These are phyloP conservation scores for Ricordea florida DNA, from an alignment of 92 coral and sea anemone genomes.

Conservation along the genomic window DNA sequence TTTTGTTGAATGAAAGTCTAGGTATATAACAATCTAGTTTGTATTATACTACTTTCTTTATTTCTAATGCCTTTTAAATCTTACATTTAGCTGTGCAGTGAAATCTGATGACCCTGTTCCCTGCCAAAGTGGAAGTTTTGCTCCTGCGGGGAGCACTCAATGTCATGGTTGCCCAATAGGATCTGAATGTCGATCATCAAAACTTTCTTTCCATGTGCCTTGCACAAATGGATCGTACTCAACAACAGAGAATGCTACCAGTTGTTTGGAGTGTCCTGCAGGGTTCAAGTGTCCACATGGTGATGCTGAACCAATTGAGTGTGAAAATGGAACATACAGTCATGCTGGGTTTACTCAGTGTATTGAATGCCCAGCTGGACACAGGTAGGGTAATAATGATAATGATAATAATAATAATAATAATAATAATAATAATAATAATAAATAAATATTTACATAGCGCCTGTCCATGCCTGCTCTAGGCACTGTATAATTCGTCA, in stretches of 20 bases:
- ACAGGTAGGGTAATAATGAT: conserved; percentile 54
- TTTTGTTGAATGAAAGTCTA: too few species aligned
- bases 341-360: conserved; percentile 73
- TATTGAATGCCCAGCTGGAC: conserved; percentile 78
- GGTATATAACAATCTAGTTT: too few species aligned
- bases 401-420: not conserved
- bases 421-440: too few species aligned
- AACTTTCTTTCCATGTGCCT: conserved; percentile 28
- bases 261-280: conserved; percentile 64
- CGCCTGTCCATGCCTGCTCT: too few species aligned
- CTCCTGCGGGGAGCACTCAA: conserved; percentile 38
- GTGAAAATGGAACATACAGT: conserved; percentile 77
- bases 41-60: too few species aligned
- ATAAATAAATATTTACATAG: too few species aligned
- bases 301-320: conserved; percentile 49
- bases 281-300: conserved; percentile 74
- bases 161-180: conserved; percentile 66
- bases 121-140: conserved; percentile 62
- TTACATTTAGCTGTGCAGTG: conserved; percentile 48
- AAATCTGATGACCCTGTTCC: conserved; percentile 47
- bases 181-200: conserved; percentile 57
- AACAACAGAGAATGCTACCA: conserved; percentile 26
- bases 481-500: too few species aligned
- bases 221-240: conserved; percentile 70
- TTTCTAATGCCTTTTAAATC: too few species aligned